phyloP scores from a whole-genome alignment of 1,140 invertebrate species.

The Aphis gossypii region DNA sequence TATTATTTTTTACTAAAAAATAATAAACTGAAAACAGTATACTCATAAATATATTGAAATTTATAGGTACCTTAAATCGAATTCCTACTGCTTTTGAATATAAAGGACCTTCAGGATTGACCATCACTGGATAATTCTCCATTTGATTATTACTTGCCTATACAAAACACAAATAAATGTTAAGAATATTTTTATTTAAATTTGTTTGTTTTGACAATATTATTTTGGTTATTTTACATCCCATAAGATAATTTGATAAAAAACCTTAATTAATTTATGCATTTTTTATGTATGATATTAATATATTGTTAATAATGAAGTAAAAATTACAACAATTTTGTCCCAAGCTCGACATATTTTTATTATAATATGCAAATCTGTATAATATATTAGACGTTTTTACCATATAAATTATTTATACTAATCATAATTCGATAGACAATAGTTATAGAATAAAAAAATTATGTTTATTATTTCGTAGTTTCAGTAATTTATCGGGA shows the following conservation, averaged over 20 bases:
- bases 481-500: too few species aligned
- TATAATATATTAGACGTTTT: too few species aligned
- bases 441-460: too few species aligned
- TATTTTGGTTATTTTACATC: neutral
- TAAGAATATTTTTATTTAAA: neutral
- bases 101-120: conserved; percentile 53
- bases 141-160: conserved; percentile 39
- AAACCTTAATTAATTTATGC: neutral
- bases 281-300: neutral
- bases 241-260: neutral
- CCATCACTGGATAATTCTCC: conserved; percentile 24
- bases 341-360: neutral
- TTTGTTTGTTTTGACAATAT: neutral
- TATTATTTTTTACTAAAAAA: neutral
- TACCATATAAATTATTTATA: too few species aligned
- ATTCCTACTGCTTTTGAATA: conserved; percentile 59
- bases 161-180: neutral
- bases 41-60: neutral
- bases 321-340: neutral
- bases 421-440: too few species aligned
- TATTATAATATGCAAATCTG: neutral
- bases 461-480: too few species aligned
- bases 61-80: conserved; percentile 28
- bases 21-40: neutral
- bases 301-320: neutral